Evolutionary conservation across 2,113 vertebrate species (phyloP).

Genomic region (Bubo blakistoni): DNA sequence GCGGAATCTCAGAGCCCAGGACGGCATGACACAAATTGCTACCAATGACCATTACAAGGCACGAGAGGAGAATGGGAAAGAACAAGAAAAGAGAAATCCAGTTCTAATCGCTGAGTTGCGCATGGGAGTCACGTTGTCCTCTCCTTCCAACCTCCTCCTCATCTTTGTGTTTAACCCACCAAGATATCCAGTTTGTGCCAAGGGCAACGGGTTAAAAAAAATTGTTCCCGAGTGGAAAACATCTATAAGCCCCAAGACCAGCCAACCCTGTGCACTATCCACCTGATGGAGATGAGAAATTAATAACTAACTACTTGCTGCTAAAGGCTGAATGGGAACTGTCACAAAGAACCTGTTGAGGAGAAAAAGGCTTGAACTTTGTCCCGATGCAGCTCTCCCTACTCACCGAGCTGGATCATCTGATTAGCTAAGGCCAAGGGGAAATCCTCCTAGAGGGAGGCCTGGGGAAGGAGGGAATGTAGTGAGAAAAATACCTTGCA

Average conservation of each 20-base stretch:
- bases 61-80: background rate
- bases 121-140: background rate
- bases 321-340: background rate
- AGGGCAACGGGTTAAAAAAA: background rate
- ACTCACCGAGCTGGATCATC: background rate
- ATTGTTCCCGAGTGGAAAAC: background rate
- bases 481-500: background rate
- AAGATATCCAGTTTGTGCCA: background rate
- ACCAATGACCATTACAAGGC: background rate
- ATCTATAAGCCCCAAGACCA: background rate
- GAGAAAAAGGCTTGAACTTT: constrained; percentile 13
- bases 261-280: background rate
- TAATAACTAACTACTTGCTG: background rate
- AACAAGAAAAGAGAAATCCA: background rate
- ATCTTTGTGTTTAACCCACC: background rate
- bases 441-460: background rate
- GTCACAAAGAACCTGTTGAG: background rate
- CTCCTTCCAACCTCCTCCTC: background rate
- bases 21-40: background rate
- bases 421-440: background rate
- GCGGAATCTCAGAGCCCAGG: background rate
- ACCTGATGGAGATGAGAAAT: background rate
- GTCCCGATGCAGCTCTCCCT: background rate
- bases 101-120: background rate
- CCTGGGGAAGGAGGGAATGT: background rate